Conservation (phyloP, 2,888 invertebrate genomes). For the Saturnia japonica region DNA sequence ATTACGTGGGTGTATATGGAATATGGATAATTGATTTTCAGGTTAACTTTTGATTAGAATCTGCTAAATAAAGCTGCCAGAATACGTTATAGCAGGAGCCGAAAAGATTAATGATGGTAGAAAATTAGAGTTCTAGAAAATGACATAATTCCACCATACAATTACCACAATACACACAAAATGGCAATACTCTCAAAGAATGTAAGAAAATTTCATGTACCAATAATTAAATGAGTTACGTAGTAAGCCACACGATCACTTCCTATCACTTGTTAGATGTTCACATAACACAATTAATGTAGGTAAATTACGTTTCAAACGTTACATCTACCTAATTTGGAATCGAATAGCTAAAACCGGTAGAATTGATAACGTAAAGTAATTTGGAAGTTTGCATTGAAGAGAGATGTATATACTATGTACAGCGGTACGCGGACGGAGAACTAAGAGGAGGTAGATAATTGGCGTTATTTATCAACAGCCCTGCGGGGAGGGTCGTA, state of each 20-base stretch:
- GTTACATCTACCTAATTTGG: neutral
- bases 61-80: too few relatives aligned
- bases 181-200: neutral
- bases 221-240: neutral
- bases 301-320: neutral
- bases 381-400: too few relatives aligned
- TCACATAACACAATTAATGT: neutral
- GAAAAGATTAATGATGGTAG: too few relatives aligned
- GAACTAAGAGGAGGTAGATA: neutral
- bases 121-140: neutral
- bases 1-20: too few relatives aligned
- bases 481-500: neutral
- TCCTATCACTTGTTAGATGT: neutral
- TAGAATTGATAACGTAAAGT: neutral
- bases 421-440: neutral
- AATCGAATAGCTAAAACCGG: neutral
- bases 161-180: neutral
- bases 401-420: neutral
- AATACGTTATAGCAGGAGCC: too few relatives aligned
- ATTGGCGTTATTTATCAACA: conserved; percentile 6
- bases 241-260: neutral
- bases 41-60: too few relatives aligned
- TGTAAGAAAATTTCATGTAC: neutral
- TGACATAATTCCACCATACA: too few relatives aligned
- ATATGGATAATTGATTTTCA: too few relatives aligned